Conservation (phyloP, 2,888 invertebrate species). For the Acronicta psi region DNA sequence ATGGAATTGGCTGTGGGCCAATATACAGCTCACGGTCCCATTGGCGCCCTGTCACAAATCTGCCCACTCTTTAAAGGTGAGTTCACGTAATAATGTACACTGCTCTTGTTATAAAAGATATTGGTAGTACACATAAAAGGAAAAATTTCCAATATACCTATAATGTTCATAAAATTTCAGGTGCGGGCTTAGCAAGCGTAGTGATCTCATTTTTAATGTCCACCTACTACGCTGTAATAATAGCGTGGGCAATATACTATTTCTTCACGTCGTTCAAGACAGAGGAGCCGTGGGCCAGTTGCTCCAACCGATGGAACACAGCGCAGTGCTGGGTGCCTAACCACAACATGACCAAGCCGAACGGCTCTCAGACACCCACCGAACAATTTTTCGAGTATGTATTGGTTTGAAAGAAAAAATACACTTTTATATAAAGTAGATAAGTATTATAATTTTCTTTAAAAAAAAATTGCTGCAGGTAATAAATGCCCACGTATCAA, state of each 20-base stretch:
- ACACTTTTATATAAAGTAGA: background rate
- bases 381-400: conserved; percentile 98
- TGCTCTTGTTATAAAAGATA: background rate
- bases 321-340: conserved; percentile 94
- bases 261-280: conserved; percentile 96
- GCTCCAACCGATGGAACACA: conserved; percentile 96
- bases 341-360: conserved; percentile 91
- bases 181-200: conserved; percentile 97
- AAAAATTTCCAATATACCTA: background rate
- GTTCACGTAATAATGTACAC: conserved; percentile 19
- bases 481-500: too few relatives aligned
- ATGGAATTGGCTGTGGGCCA: conserved; percentile 98
- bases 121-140: background rate
- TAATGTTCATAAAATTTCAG: conserved; percentile 86
- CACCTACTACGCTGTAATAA: conserved; percentile 98
- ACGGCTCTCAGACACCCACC: conserved; percentile 94
- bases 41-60: conserved; percentile 96
- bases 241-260: conserved; percentile 97
- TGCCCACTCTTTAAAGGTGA: conserved; percentile 97
- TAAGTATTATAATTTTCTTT: too few relatives aligned
- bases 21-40: conserved; percentile 97
- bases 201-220: conserved; percentile 98
- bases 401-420: background rate
- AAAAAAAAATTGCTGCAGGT: too few relatives aligned
- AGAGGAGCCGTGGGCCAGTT: conserved; percentile 96